Evolutionary conservation across 2,797 vertebrate species (phyloP), one percentile per base, ranked within the genome.

Genomic region (Aythya fuligula): DNA sequence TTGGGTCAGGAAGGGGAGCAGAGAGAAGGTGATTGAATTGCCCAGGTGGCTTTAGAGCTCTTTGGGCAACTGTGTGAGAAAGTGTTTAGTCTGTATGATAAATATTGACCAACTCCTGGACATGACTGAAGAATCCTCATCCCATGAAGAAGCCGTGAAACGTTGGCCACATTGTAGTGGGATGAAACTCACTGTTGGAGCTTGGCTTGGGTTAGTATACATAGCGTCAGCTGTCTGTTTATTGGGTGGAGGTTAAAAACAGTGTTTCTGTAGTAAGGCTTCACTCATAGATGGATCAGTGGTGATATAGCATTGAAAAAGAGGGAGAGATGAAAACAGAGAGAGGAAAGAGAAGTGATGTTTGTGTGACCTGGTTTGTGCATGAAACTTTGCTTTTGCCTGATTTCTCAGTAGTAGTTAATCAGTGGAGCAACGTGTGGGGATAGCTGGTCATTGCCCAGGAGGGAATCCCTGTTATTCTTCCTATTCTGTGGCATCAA

Each of bases 121-220:
- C 53, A 6, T 34, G 34, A n/a, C 4, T 0, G 2, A 53, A 13
- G 36, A 66, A 47, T 51, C 28, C 20, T 66, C 0, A 0, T 3
- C 18, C 32, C 10, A 1, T 13, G 43, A 27, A 36, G 1, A 24
- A 74, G 8, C 22, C 38, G 5, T 2, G 0, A 1, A 1, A 16
- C 1, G 3, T 0, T 61, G 80, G 10, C 34, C 71, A 61, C 27
- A 7, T 24, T 90, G 53, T n/a, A 64, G 0, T 5, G 36, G 32
- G 45, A 34, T 47, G 30, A 85, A 78, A 30, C 13, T 85, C n/a
- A 7, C 2, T 0, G 0, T 7, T 9, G 2, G 20, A 30, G 51
- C 34, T 57, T 0, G 0, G 20, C 36, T 47, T 9, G 38, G 30
- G 25, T 61, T 60, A 45, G 53, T 11, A 70, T 19, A 24, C 17